These are phyloP conservation scores for Disparrhopalites patrizii DNA, from an alignment of 2,888 invertebrate species.

Conservation along the genomic window DNA sequence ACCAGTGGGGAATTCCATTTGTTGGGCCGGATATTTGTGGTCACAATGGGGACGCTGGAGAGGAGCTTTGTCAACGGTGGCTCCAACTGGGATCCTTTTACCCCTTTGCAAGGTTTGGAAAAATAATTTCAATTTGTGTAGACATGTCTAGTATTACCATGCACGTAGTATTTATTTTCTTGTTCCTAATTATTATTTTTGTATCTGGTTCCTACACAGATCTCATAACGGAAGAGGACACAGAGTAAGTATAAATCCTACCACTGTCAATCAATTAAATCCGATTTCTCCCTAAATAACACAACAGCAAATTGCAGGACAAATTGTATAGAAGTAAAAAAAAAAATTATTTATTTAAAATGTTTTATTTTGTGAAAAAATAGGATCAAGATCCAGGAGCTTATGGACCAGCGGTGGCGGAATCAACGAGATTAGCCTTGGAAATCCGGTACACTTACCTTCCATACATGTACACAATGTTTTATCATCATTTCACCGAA, in stretches of 20 bases:
- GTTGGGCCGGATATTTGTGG: slow-evolving; percentile 50
- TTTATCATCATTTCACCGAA: slow-evolving; percentile 60
- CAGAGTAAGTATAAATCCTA: slow-evolving; percentile 27
- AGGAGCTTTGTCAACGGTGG: slow-evolving; percentile 56
- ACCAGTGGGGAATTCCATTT: slow-evolving; percentile 49
- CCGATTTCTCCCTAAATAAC: not conserved
- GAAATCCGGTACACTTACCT: slow-evolving; percentile 66
- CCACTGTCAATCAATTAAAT: not conserved
- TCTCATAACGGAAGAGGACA: slow-evolving; percentile 50
- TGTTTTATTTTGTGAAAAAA: not conserved
- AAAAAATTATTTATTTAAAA: too few species aligned
- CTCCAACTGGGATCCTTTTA: slow-evolving; percentile 55
- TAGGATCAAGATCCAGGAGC: slow-evolving; percentile 76
- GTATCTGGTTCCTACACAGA: slow-evolving; percentile 39
- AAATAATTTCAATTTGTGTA: too few species aligned
- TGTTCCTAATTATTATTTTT: too few species aligned
- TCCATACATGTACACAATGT: slow-evolving; percentile 67
- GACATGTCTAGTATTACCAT: too few species aligned
- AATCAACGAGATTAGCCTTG: slow-evolving; percentile 63
- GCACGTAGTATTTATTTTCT: too few species aligned
- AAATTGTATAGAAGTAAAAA: not conserved
- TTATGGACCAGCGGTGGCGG: slow-evolving; percentile 64
- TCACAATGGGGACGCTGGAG: slow-evolving; percentile 48
- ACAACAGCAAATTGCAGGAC: not conserved
- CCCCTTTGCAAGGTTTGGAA: slow-evolving; percentile 50